Evolutionary conservation across 2,113 vertebrate genomes (phyloP), one percentile per base, ranked within the genome.

Genomic region (Microtus montanus): DNA sequence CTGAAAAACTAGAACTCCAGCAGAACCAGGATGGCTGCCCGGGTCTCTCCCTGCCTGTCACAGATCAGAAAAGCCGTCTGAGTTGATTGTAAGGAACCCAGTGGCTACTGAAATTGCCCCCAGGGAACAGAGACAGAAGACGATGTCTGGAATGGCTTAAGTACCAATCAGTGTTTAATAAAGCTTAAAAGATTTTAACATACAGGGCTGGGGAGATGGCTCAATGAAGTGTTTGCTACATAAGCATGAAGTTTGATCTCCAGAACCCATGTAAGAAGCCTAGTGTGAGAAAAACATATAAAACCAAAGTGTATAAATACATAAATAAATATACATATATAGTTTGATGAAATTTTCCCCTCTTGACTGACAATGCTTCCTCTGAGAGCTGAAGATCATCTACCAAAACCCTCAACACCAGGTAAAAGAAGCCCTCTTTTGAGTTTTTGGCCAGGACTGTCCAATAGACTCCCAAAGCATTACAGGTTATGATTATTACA

Each of bases 81-180:
- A 19, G 35, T 19, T 92, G 58, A 89, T 2, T 52, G 82, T 61
- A 88, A 96, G 88, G 66, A 64, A 63, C 58, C 49, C 0, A 49
- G 61, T 78, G 91, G 83, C 79, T 93, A 84, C 58, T 75, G 70
- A 96, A 96, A 90, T 89, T 66, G 14, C 38, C 91, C 61, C 88
- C 14, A 26, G 86, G 77, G 47, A 91, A 77, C 14, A 85, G 64
- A 84, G 35, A 28, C 13, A 38, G 17, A 44, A 1, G 3, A 15
- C 28, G 0, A 17, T 68, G 80, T 54, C 49, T 80, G 15, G 19
- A 70, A 71, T 61, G 8, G n/a, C 73, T 92, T 94, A 85, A 54
- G n/a, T 47, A 12, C 41, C 44, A 24, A 15, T 82, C 41, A 87
- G 24, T 10, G 13, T 94, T 92, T 89, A 94, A 71, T 26, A 84